A percentile compares a stretch with the other conserved stretches of the same genome.
These are phyloP conservation scores for Pterostichus madidus DNA, from an alignment of 2,888 invertebrate species.

Conservation along the genomic window DNA sequence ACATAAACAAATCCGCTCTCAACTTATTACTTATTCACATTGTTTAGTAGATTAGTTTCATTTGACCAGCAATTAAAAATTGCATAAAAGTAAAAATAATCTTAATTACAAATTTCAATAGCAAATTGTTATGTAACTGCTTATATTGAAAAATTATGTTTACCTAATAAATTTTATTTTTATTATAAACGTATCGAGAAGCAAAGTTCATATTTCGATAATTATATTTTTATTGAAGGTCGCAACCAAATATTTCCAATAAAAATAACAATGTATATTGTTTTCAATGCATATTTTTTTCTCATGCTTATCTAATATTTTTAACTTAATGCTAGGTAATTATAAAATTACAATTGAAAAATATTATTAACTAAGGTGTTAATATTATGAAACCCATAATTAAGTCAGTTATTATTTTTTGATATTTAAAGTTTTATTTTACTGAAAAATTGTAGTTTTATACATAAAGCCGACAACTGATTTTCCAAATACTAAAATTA, in stretches of 20 bases:
- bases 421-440: no score
- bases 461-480: no score
- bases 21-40: slow-evolving; percentile 32
- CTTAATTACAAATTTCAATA: not conserved
- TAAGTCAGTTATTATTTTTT: no score
- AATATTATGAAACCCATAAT: not conserved
- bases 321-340: slow-evolving; percentile 4
- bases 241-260: not conserved
- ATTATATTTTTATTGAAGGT: slow-evolving; percentile 12
- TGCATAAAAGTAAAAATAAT: not conserved
- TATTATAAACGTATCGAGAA: not conserved
- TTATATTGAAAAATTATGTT: not conserved
- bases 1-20: no score
- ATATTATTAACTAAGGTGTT: slow-evolving; percentile 17
- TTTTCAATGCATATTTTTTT: slow-evolving; percentile 15
- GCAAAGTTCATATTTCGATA: not conserved
- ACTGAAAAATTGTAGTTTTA: no score
- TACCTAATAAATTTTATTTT: not conserved
- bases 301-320: slow-evolving; percentile 34
- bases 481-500: no score
- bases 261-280: slow-evolving; percentile 19
- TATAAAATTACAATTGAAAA: slow-evolving; percentile 18
- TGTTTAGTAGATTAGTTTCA: slow-evolving; percentile 12
- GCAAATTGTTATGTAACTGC: not conserved
- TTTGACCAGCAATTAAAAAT: not conserved